Percentiles rank a stretch among this genome's conserved stretches.
These are phyloP conservation scores for Spheniscus mendiculus DNA, from an alignment of 2,113 vertebrate genomes.

Conservation along the genomic window DNA sequence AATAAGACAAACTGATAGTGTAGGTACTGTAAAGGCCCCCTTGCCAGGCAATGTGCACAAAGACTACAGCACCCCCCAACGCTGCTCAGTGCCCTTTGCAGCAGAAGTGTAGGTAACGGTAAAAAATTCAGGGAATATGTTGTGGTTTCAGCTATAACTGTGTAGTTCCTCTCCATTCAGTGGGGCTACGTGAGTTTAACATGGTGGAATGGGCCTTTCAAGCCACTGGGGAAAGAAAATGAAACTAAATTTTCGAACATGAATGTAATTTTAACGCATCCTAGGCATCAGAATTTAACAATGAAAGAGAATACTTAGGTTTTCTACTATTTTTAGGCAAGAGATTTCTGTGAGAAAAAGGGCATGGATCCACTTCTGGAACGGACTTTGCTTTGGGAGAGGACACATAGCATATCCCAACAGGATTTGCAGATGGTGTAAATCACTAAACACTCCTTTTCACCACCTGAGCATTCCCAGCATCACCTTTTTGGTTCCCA, in stretches of 20 bases:
- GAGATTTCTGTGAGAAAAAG: not conserved
- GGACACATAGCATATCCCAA: not conserved
- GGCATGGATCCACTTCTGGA: not conserved
- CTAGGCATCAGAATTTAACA: not conserved
- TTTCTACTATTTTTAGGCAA: not conserved
- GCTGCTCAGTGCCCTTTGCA: not conserved
- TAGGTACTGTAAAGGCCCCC: not conserved
- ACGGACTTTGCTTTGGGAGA: not conserved
- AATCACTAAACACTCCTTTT: not conserved
- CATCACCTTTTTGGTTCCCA: not conserved
- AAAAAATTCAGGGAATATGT: not conserved
- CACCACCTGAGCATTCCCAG: not conserved
- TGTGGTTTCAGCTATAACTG: not conserved
- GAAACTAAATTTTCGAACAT: not conserved
- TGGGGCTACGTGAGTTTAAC: not conserved
- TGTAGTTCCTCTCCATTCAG: not conserved
- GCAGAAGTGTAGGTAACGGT: not conserved
- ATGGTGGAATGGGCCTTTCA: not conserved
- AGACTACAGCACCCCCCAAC: not conserved
- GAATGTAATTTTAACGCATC: not conserved
- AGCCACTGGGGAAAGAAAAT: not conserved
- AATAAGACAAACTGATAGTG: not conserved
- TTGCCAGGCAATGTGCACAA: not conserved
- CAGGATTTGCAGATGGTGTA: not conserved
- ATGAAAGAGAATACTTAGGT: not conserved